Evolutionary conservation across 1,140 invertebrate species (phyloP), one percentile per base, ranked within the genome.

Genomic region (Drosophila seguyi): DNA sequence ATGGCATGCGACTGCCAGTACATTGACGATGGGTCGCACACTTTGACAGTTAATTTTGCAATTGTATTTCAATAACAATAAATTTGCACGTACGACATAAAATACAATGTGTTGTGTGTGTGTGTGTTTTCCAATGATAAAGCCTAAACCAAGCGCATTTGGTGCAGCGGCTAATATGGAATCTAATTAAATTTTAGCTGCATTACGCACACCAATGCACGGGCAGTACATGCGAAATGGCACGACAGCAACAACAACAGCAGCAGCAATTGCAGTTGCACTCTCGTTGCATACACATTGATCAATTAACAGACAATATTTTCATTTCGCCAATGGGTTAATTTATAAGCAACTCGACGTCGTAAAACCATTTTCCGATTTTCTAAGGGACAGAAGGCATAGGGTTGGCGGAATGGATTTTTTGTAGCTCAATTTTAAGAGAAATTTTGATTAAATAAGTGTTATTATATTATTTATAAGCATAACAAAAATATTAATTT

Each of bases 31-130:
- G 73, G 85, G 56, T 85, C 81, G 81, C 90, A 90, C 87, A 91
- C 88, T 91, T 83, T 91, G 91, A 91, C 87, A 92, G 91, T 92
- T 92, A 92, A 92, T 92, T 92, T 92, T 86, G 91, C 91, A 92
- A 92, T 92, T 92, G 91, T 92, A 92, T 91, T 92, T 91, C 87
- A 91, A 92, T 92, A 92, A 78, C 91, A 81, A 92, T 92, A 92
- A 92, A 92, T 92, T 86, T 67, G 65, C 77, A 72, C 74, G 75
- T 77, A 71, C 63, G 75, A 84, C 85, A 85, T 80, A 76, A 91
- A 81, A 76, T 85, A 73, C 71, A 66, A 67, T 50, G n/a, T n/a
- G 38, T 27, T 3, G 38, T 47, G 38, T 27, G 27, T 4, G 27
- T 8, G 31, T 52, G 48, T 61, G 65, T 38, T 4, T 34, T 50